Percentiles rank a stretch among this genome's conserved stretches.
Evolutionary conservation across 2,797 vertebrate species (phyloP).

Genomic region (Sebastes itinus): DNA sequence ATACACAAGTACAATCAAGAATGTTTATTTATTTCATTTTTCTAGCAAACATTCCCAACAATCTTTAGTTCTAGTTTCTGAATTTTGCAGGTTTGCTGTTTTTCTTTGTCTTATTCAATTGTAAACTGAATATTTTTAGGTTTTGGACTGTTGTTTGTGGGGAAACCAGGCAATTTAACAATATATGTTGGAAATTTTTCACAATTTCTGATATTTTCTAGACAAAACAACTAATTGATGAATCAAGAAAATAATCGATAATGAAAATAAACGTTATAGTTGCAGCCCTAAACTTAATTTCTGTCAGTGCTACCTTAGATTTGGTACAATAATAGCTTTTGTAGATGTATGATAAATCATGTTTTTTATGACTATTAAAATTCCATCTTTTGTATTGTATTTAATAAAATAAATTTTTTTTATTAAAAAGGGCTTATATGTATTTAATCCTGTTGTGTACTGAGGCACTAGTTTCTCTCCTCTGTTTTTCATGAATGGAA

Average conservation of each 20-base stretch:
- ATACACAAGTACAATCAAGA: neutral
- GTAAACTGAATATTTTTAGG: neutral
- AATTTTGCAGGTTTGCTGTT: neutral
- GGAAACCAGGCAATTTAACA: neutral
- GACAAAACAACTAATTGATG: neutral
- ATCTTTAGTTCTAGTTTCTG: neutral
- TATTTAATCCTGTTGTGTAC: neutral
- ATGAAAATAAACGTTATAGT: too few relatives aligned
- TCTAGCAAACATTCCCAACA: too few relatives aligned
- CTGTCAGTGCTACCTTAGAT: neutral
- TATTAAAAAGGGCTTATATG: neutral
- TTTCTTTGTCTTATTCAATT: neutral
- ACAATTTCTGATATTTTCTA: neutral
- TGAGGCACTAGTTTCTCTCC: neutral
- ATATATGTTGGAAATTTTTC: too few relatives aligned
- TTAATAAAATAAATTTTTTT: constrained; percentile 34
- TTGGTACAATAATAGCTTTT: neutral
- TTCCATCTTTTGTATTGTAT: neutral
- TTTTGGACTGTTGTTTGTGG: neutral
- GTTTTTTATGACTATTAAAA: neutral
- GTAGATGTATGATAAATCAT: neutral
- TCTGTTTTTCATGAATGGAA: neutral
- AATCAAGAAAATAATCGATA: neutral
- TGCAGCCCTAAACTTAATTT: too few relatives aligned
- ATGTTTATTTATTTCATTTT: neutral